These are phyloP conservation scores for Centruroides vittatus DNA, from an alignment of 1,140 invertebrate genomes.

Conservation along the genomic window DNA sequence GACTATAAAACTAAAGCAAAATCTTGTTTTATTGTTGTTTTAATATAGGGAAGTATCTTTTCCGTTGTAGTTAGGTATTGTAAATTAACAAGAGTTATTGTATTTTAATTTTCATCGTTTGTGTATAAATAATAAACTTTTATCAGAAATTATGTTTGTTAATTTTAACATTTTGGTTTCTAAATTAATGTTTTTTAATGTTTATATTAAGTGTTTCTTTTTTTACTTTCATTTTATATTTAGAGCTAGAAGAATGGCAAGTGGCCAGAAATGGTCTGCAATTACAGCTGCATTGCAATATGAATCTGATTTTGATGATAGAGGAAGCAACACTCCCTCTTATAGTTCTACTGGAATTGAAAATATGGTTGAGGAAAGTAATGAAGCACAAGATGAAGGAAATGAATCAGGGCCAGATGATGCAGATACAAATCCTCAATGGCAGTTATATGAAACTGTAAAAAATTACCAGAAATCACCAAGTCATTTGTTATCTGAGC, in stretches of 20 bases:
- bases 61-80: too few relatives aligned
- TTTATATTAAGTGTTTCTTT: too few relatives aligned
- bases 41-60: too few relatives aligned
- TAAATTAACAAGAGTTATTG: too few relatives aligned
- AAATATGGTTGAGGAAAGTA: conserved; percentile 20
- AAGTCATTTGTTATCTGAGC: conserved; percentile 63
- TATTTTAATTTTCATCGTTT: too few relatives aligned
- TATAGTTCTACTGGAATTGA: conserved; percentile 1
- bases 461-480: conserved; percentile 45
- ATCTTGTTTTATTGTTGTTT: too few relatives aligned
- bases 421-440: conserved; percentile 47
- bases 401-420: conserved; percentile 22
- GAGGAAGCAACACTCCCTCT: conserved; percentile 8
- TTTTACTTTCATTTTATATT: conserved; percentile 2
- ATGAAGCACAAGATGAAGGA: conserved; percentile 22
- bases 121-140: too few relatives aligned
- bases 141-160: too few relatives aligned
- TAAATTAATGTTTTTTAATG: too few relatives aligned
- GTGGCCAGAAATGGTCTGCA: conserved; percentile 37
- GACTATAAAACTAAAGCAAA: too few relatives aligned
- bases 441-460: conserved; percentile 63
- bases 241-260: conserved; percentile 31
- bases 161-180: too few relatives aligned
- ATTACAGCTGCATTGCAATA: conserved; percentile 43
- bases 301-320: conserved; percentile 33